These are phyloP conservation scores for Caenorhabditis auriculariae DNA, from an alignment of 2,888 invertebrate genomes.

Conservation along the genomic window DNA sequence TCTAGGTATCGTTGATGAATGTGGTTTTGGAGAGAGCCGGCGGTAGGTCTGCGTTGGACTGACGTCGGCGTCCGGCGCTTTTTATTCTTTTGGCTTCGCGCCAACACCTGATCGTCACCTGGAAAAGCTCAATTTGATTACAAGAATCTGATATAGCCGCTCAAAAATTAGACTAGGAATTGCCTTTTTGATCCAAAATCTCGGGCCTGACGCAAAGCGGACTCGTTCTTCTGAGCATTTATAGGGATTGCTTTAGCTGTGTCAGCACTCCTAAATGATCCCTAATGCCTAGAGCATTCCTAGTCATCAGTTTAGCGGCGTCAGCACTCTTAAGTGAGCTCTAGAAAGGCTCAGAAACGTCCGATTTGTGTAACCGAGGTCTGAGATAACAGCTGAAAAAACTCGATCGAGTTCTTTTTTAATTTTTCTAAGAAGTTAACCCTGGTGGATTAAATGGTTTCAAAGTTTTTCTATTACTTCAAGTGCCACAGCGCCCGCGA, in stretches of 20 bases:
- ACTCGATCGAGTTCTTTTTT: no score
- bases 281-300: no score
- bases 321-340: no score
- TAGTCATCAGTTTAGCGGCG: no score
- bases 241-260: no score
- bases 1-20: constrained; percentile 18
- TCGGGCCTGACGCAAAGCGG: no score
- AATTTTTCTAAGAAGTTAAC: neutral
- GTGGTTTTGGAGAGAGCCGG: constrained; percentile 16
- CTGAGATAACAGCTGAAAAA: no score
- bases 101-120: constrained; percentile 26
- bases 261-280: no score
- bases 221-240: no score
- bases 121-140: constrained; percentile 2
- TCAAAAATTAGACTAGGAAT: neutral
- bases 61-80: constrained; percentile 21
- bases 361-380: no score
- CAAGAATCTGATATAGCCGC: neutral
- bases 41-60: constrained; percentile 13
- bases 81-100: constrained; percentile 22
- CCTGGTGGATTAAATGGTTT: neutral
- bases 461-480: constrained; percentile 16
- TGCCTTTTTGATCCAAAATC: neutral
- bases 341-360: no score
- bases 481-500: constrained; percentile 34